These are phyloP conservation scores for Chymomyza fuscimana DNA, from an alignment of 2,888 invertebrate genomes.

Conservation along the genomic window DNA sequence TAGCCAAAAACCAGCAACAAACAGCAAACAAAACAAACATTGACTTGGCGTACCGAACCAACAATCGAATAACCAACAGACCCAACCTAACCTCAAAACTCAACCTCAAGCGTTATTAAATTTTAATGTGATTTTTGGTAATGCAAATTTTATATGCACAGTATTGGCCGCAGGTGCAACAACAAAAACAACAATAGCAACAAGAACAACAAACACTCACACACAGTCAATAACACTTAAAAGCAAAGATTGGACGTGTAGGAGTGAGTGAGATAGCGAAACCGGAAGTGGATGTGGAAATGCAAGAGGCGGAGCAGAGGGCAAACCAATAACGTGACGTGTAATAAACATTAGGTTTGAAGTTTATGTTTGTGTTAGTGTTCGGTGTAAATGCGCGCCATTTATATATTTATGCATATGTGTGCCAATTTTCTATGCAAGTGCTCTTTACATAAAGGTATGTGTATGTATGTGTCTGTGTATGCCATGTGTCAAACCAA, in stretches of 20 bases:
- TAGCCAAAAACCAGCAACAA: background rate
- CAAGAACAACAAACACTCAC: background rate
- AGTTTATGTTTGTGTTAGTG: background rate
- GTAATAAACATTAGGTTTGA: background rate
- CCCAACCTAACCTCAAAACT: background rate
- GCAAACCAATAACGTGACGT: background rate
- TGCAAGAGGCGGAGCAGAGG: background rate
- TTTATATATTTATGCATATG: conserved; percentile 1
- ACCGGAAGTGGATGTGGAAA: background rate
- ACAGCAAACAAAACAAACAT: background rate
- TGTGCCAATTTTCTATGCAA: conserved; percentile 8
- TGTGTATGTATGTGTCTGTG: conserved; percentile 27
- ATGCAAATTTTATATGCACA: conserved; percentile 41
- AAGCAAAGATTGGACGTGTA: background rate
- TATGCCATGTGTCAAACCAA: conserved; percentile 49
- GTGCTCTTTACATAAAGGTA: background rate
- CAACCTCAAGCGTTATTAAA: conserved; percentile 34
- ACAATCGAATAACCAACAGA: background rate
- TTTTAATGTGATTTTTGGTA: conserved; percentile 68
- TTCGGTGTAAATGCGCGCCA: background rate
- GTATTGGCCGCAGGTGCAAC: conserved; percentile 29
- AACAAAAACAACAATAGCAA: conserved; percentile 8
- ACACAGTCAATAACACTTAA: background rate
- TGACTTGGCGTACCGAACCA: background rate
- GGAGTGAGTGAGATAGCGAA: background rate